A percentile compares a stretch with the other conserved stretches of the same genome.
Evolutionary conservation across 2,113 vertebrate genomes (phyloP).

Genomic region (Eleginops maclovinus): DNA sequence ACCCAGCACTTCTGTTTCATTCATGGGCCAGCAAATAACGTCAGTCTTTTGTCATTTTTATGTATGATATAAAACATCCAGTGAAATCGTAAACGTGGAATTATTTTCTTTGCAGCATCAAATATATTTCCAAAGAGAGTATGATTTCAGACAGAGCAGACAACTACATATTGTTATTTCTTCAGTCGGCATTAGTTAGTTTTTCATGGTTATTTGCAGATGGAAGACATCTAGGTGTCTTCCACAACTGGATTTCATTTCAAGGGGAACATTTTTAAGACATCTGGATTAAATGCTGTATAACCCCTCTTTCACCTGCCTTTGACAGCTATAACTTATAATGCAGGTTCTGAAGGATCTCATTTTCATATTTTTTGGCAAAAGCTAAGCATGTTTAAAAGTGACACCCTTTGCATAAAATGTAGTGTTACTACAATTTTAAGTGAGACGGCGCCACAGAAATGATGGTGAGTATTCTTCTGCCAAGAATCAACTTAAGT

Average conservation of each 20-base stretch:
- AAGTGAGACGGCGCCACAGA: no score
- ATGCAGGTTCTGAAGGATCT: no score
- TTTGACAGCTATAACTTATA: neutral
- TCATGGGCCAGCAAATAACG: neutral
- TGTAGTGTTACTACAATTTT: no score
- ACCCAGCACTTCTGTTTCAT: slow-evolving; percentile 7
- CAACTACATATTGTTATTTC: neutral
- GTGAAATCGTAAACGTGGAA: neutral
- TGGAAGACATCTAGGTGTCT: neutral
- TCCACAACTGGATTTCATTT: neutral
- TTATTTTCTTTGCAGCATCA: neutral
- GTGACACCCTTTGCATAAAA: no score
- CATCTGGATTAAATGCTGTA: neutral
- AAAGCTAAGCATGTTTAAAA: no score
- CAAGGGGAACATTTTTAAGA: neutral
- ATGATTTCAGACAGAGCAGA: neutral
- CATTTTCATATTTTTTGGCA: no score
- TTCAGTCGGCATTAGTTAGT: neutral
- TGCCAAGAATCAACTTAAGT: neutral
- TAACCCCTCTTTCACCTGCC: neutral
- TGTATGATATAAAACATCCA: neutral
- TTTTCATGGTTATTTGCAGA: neutral
- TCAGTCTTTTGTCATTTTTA: neutral
- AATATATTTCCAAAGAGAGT: neutral
- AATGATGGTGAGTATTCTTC: neutral